Percentiles rank a stretch among this genome's conserved stretches.
These are phyloP conservation scores for Bombylius major DNA, from an alignment of 2,888 invertebrate genomes.

Conservation along the genomic window DNA sequence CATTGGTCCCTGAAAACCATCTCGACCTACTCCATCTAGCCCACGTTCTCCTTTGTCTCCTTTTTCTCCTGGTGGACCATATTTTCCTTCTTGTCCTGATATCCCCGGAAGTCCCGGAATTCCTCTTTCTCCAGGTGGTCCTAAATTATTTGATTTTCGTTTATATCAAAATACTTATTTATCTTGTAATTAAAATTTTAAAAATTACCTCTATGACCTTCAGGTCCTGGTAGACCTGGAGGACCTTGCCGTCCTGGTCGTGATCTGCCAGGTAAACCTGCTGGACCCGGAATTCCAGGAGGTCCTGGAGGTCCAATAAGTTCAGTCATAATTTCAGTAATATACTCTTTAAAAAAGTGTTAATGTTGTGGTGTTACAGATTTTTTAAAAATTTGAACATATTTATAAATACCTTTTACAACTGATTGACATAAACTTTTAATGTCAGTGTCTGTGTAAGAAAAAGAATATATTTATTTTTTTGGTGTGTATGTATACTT, in stretches of 20 bases:
- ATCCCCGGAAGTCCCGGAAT: constrained; percentile 59
- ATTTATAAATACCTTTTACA: constrained; percentile 49
- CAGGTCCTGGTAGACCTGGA: constrained; percentile 45
- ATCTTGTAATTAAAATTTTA: not conserved
- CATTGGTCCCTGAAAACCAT: constrained; percentile 58
- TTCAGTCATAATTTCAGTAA: constrained; percentile 52
- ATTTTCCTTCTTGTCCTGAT: constrained; percentile 44
- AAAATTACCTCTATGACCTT: not conserved
- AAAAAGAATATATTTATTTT: too few relatives aligned
- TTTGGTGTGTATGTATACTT: too few relatives aligned
- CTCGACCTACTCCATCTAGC: constrained; percentile 55
- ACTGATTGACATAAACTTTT: constrained; percentile 69
- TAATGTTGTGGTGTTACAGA: not conserved
- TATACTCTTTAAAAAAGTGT: constrained; percentile 45
- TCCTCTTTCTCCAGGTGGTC: constrained; percentile 52
- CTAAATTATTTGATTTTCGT: constrained; percentile 35
- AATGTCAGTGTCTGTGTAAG: constrained; percentile 40
- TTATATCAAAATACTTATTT: constrained; percentile 39
- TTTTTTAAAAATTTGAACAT: not conserved
- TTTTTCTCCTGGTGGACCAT: constrained; percentile 43
- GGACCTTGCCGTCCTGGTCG: constrained; percentile 57
- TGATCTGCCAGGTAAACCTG: constrained; percentile 43
- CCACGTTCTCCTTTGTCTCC: constrained; percentile 65
- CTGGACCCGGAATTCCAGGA: constrained; percentile 42
- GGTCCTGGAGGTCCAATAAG: constrained; percentile 32